Conservation (phyloP, 2,797 vertebrate species). For the Megalops cyprinoides region DNA sequence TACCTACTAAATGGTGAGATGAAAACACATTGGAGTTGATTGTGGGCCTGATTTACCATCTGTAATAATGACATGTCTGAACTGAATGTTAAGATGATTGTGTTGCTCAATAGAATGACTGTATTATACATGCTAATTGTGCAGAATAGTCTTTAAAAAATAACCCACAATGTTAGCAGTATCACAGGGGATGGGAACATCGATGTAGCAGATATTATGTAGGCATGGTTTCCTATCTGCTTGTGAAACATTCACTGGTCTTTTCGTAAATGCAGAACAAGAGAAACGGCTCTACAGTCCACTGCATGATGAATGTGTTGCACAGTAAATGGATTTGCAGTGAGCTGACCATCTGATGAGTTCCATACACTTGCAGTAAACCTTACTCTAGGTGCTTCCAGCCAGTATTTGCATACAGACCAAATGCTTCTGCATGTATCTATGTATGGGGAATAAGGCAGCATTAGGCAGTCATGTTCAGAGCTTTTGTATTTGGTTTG, state of each 20-base stretch:
- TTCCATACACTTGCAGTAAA: conserved; percentile 70
- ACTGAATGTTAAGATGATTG: background rate
- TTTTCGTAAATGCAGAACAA: conserved; percentile 54
- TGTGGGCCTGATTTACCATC: background rate
- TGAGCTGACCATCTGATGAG: conserved; percentile 70
- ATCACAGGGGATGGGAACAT: conserved; percentile 33
- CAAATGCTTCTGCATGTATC: conserved; percentile 42
- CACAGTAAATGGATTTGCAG: conserved; percentile 74
- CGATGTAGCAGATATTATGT: conserved; percentile 48
- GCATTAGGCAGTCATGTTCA: conserved; percentile 31
- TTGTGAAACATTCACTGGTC: conserved; percentile 51
- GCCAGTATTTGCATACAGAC: conserved; percentile 56
- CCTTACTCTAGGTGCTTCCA: conserved; percentile 34
- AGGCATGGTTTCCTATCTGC: conserved; percentile 44
- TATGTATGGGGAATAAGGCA: conserved; percentile 43
- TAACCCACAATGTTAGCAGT: background rate
- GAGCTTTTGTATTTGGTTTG: conserved; percentile 31
- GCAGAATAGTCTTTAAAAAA: background rate
- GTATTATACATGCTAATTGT: background rate
- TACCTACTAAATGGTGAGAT: background rate
- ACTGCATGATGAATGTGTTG: conserved; percentile 68
- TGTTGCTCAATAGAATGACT: background rate
- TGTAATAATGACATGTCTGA: background rate
- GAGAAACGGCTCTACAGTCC: conserved; percentile 60
- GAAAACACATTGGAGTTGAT: background rate